Conservation (phyloP, 2,888 invertebrate genomes). For the Lysandra coridon region DNA sequence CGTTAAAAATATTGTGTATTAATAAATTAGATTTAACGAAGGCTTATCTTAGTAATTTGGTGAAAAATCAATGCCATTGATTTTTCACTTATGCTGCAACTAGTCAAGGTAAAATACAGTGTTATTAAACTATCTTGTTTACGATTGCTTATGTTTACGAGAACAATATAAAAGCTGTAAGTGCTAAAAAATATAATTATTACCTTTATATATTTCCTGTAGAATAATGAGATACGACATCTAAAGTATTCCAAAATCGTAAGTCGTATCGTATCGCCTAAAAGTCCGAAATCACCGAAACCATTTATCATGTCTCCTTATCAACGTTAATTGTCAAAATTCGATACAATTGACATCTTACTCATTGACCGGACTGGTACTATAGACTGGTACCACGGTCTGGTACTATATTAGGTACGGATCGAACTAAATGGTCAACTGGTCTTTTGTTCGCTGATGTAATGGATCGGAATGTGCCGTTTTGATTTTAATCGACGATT, state of each 20-base stretch:
- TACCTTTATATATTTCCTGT: neutral
- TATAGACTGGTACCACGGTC: neutral
- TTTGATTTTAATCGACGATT: constrained; percentile 6
- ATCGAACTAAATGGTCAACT: neutral
- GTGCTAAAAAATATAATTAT: too few species aligned
- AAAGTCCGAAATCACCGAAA: constrained; percentile 20
- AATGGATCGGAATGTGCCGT: constrained; percentile 1
- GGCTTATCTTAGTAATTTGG: too few species aligned
- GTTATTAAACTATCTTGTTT: too few species aligned
- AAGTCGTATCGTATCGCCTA: constrained; percentile 8
- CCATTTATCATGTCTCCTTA: constrained; percentile 34
- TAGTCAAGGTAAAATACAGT: too few species aligned
- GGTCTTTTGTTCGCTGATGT: constrained; percentile 5
- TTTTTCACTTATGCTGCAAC: too few species aligned
- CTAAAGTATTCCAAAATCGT: neutral
- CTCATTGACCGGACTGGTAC: constrained; percentile 25
- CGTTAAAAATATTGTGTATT: too few species aligned
- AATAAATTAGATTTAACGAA: too few species aligned
- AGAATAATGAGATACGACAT: neutral
- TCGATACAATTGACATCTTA: constrained; percentile 48
- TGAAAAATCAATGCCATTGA: too few species aligned
- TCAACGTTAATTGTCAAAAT: constrained; percentile 41
- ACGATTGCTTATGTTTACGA: too few species aligned
- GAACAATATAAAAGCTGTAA: too few species aligned
- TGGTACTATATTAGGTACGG: constrained; percentile 12